Evolutionary conservation across 2,113 vertebrate species (phyloP).

Genomic region (Taurulus bubalis): DNA sequence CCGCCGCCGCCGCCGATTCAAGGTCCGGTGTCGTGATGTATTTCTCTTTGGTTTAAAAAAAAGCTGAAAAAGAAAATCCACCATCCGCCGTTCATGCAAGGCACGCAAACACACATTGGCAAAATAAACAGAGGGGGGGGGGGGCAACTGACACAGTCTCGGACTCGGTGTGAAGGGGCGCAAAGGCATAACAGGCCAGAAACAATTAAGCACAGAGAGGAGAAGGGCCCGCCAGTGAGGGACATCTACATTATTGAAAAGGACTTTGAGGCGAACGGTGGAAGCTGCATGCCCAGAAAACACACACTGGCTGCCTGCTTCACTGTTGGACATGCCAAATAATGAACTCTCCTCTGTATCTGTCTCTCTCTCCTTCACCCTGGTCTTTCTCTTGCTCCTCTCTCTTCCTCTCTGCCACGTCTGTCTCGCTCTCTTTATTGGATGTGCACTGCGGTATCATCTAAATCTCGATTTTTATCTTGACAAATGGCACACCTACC

Average conservation of each 20-base stretch:
- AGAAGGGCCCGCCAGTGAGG: constrained; percentile 60
- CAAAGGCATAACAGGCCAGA: constrained; percentile 68
- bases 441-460: constrained; percentile 43
- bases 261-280: constrained; percentile 56
- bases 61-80: background rate
- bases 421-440: background rate
- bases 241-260: constrained; percentile 75
- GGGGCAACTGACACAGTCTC: constrained; percentile 20
- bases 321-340: constrained; percentile 60
- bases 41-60: background rate
- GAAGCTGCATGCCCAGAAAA: constrained; percentile 61
- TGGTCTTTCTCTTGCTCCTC: constrained; percentile 16
- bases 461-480: constrained; percentile 61
- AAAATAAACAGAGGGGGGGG: constrained; percentile 35
- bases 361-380: constrained; percentile 18
- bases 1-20: background rate
- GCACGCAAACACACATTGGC: background rate
- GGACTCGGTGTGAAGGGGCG: constrained; percentile 25
- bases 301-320: constrained; percentile 49
- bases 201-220: constrained; percentile 67
- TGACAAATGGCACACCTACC: constrained; percentile 60
- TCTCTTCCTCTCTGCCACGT: background rate
- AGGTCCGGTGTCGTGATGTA: constrained; percentile 3
- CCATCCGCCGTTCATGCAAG: background rate
- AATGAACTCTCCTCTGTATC: constrained; percentile 54